Percentiles rank a stretch among this genome's conserved stretches.
Conservation (phyloP, 1,140 invertebrate species). For the Eubasilissa regina region DNA sequence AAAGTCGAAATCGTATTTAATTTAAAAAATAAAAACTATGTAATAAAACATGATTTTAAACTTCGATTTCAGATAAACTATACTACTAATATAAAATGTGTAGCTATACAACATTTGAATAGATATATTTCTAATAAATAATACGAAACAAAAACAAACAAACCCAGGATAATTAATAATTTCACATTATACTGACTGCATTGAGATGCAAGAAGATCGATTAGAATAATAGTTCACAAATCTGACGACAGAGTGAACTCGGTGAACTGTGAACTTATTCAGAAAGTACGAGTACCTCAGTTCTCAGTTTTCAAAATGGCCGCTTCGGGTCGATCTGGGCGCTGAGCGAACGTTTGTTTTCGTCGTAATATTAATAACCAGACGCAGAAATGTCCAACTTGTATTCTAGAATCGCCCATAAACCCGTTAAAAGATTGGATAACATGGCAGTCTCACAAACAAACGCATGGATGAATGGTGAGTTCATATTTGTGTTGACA, state of each 20-base stretch:
- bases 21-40: too few species aligned
- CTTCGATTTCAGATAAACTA: too few species aligned
- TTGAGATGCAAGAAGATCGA: background rate
- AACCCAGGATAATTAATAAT: too few species aligned
- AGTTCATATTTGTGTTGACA: slow-evolving; percentile 65
- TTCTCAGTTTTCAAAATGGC: slow-evolving; percentile 42
- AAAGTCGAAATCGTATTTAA: too few species aligned
- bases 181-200: too few species aligned
- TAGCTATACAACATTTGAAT: too few species aligned
- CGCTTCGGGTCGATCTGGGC: background rate
- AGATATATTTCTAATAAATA: too few species aligned
- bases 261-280: too few species aligned
- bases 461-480: slow-evolving; percentile 88
- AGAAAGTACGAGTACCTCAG: background rate
- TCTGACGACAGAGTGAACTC: background rate
- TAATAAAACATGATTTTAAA: too few species aligned
- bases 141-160: too few species aligned
- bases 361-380: background rate
- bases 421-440: slow-evolving; percentile 79
- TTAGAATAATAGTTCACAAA: slow-evolving; percentile 1
- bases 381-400: slow-evolving; percentile 77
- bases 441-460: slow-evolving; percentile 85
- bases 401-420: slow-evolving; percentile 81
- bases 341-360: slow-evolving; percentile 24
- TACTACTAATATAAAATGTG: too few species aligned